phyloP scores from a whole-genome alignment of 1,140 invertebrate species.

The Diorhabda elongata region DNA sequence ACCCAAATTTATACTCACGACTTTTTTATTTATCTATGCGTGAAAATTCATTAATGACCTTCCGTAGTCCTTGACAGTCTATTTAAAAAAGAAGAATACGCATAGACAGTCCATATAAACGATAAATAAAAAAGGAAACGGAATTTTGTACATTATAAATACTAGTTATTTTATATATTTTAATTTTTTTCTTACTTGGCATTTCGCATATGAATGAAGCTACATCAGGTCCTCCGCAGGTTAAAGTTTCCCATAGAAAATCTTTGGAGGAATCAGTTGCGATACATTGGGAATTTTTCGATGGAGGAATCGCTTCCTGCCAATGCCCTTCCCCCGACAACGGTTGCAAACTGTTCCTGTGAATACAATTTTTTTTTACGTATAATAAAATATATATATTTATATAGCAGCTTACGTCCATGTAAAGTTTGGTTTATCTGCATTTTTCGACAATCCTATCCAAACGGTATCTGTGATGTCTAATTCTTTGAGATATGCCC shows the following conservation, averaged over 20 bases:
- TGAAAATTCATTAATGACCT: no score
- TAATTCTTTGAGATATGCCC: slow-evolving; percentile 68
- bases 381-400: not conserved
- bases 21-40: no score
- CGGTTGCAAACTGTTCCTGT: slow-evolving; percentile 47
- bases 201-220: slow-evolving; percentile 72
- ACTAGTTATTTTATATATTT: no score
- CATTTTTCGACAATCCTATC: slow-evolving; percentile 67
- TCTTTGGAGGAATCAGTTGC: slow-evolving; percentile 65
- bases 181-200: slow-evolving; percentile 53
- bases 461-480: slow-evolving; percentile 68
- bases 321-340: slow-evolving; percentile 62
- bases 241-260: slow-evolving; percentile 65
- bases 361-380: slow-evolving; percentile 15
- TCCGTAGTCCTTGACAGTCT: no score
- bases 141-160: no score
- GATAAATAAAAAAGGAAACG: no score
- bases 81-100: no score
- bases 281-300: slow-evolving; percentile 54
- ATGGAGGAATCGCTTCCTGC: slow-evolving; percentile 50
- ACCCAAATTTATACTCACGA: no score
- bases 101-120: no score
- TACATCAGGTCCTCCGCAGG: slow-evolving; percentile 66
- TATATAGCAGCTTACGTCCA: slow-evolving; percentile 63
- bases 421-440: slow-evolving; percentile 61